A percentile compares a stretch with the other conserved stretches of the same genome.
Evolutionary conservation across 2,113 vertebrate genomes (phyloP).

Genomic region (Scopus umbretta): DNA sequence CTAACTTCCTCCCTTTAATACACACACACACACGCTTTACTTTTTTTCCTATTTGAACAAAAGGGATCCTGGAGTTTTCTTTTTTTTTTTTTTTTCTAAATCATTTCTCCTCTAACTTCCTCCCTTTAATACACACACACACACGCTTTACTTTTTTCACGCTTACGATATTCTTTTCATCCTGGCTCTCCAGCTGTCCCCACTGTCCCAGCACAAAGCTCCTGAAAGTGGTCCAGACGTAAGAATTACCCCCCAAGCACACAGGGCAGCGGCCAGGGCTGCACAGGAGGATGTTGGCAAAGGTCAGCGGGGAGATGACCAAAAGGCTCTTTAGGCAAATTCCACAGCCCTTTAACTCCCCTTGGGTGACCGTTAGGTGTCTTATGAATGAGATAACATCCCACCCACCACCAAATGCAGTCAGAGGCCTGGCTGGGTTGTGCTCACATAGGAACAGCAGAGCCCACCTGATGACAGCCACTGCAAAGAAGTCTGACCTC

Average conservation of each 20-base stretch:
- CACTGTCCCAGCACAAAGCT: neutral
- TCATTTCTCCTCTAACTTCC: neutral
- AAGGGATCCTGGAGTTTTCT: neutral
- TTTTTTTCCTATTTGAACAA: neutral
- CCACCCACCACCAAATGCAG: rapidly evolving
- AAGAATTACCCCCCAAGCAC: neutral
- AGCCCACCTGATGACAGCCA: rapidly evolving
- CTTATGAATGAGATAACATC: neutral
- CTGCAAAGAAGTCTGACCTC: neutral
- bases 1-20: neutral
- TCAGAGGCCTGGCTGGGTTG: neutral
- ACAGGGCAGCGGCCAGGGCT: rapidly evolving
- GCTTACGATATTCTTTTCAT: neutral
- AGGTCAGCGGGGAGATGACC: neutral
- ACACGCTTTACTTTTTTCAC: neutral
- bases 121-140: neutral
- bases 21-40: neutral
- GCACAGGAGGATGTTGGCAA: neutral
- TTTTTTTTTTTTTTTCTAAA: neutral
- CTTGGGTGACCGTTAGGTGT: neutral
- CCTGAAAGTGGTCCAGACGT: neutral
- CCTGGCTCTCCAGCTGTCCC: neutral
- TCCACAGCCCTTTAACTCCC: neutral
- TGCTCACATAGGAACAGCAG: neutral
- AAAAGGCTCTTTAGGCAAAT: neutral